Base-by-base conservation (phyloP, 2,797 vertebrate genomes). In the Hozukius guyotensis region DNA sequence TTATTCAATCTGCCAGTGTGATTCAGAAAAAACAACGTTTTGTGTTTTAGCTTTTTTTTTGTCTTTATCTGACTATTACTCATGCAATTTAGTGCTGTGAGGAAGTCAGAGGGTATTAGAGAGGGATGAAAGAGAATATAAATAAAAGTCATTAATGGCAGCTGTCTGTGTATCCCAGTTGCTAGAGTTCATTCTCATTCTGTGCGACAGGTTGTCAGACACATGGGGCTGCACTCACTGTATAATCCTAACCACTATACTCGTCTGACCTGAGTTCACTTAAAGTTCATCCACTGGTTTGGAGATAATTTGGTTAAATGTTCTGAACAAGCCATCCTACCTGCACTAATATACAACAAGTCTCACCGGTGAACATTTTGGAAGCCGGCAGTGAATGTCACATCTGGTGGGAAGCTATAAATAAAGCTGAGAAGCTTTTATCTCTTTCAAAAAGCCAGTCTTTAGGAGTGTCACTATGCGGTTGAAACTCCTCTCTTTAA, bases 171-270 rank as follows among this genome's bases (percentile, higher is more conserved):
- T 38, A 77, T 69, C 65, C 61, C 36, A 53, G 77, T 10, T 18
- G 18, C 12, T 20, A 4, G 55, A 75, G 36, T 76, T 79, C 59
- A 78, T 60, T 78, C 52, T 66, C 14, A 34, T 68, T 31, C 22
- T 42, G 52, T 69, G 64, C 60, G 55, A 62, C 75, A 82, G 70
- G 56, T 60, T 49, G 65, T 79, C 82, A 49, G 52, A 80, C 81
- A 82, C 56, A 71, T 9, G 4, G 64, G 8, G n/a, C 20, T 22
- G 55, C 62, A 32, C 72, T 61, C 25, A 52, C 70, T 6, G 36
- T 16, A 14, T 70, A 78, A 88, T 87, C 84, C 80, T 5, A 29
- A 75, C 46, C 62, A 53, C 62, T 49, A 10, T 2, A 59, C 27
- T 29, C 46, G 5, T 67, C 66, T 34, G 53, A 20, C 3, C 18